A percentile compares a stretch with the other conserved stretches of the same genome.
Evolutionary conservation across 2,113 vertebrate genomes (phyloP).

Genomic region (Diadophis punctatus): DNA sequence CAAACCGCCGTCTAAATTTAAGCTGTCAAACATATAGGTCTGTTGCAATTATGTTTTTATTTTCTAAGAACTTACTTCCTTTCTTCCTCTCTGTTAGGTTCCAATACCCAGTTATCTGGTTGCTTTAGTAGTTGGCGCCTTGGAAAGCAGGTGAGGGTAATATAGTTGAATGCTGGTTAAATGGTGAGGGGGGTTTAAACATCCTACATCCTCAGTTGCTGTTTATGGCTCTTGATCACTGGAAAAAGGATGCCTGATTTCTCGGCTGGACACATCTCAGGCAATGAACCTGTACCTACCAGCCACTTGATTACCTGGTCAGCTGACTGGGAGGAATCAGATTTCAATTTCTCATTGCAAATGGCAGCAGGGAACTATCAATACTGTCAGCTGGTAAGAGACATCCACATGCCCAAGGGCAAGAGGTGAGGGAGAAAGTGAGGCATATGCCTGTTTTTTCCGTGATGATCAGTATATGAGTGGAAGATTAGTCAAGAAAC

Average conservation of each 20-base stretch:
- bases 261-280: not conserved
- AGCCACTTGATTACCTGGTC: not conserved
- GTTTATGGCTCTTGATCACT: not conserved
- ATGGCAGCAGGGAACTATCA: not conserved
- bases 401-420: not conserved
- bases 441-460: too few species aligned
- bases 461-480: not conserved
- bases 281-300: not conserved
- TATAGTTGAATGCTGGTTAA: not conserved
- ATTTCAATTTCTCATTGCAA: not conserved
- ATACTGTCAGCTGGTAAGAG: not conserved
- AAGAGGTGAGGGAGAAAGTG: not conserved
- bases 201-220: not conserved
- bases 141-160: constrained; percentile 88
- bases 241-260: not conserved
- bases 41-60: not conserved
- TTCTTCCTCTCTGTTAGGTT: constrained; percentile 70
- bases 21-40: not conserved
- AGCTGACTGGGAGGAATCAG: not conserved
- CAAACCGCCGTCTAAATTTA: not conserved
- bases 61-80: not conserved
- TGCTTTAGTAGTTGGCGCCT: constrained; percentile 88
- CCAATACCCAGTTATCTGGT: constrained; percentile 92
- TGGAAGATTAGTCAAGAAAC: not conserved
- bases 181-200: too few species aligned